Conservation (phyloP, 1,140 invertebrate species). For the Mamestra configurata region DNA sequence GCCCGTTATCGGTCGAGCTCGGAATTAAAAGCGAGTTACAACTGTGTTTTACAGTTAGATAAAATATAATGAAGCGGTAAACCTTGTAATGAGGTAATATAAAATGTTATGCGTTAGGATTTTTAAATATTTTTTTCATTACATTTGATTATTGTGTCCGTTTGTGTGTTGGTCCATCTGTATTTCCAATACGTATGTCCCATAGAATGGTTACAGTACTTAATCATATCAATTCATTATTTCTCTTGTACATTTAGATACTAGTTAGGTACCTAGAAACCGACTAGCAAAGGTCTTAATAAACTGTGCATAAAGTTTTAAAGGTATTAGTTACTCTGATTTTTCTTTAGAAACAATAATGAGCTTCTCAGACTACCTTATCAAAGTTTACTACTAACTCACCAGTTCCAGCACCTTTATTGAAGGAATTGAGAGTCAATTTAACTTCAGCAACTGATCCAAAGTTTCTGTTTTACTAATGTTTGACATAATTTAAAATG, state of each 20-base stretch:
- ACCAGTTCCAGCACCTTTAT: too few species aligned
- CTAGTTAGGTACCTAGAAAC: background rate
- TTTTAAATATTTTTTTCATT: background rate
- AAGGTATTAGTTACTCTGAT: too few species aligned
- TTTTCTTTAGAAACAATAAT: too few species aligned
- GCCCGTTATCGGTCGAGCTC: background rate
- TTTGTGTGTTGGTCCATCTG: background rate
- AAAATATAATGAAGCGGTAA: conserved; percentile 59
- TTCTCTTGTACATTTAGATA: background rate
- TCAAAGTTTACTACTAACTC: too few species aligned
- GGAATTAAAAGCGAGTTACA: conserved; percentile 33
- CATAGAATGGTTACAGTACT: too few species aligned
- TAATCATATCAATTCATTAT: background rate
- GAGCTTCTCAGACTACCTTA: too few species aligned
- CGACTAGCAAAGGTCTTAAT: too few species aligned
- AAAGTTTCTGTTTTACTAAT: too few species aligned
- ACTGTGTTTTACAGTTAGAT: conserved; percentile 55
- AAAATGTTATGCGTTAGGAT: background rate
- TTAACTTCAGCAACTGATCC: too few species aligned
- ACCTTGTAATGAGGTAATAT: conserved; percentile 51
- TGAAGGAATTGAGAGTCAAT: too few species aligned
- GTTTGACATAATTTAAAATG: too few species aligned
- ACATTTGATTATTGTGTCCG: background rate
- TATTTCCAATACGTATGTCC: background rate
- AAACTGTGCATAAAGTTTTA: too few species aligned